Conservation (phyloP, 2,113 vertebrate genomes). For the Zeus faber region DNA sequence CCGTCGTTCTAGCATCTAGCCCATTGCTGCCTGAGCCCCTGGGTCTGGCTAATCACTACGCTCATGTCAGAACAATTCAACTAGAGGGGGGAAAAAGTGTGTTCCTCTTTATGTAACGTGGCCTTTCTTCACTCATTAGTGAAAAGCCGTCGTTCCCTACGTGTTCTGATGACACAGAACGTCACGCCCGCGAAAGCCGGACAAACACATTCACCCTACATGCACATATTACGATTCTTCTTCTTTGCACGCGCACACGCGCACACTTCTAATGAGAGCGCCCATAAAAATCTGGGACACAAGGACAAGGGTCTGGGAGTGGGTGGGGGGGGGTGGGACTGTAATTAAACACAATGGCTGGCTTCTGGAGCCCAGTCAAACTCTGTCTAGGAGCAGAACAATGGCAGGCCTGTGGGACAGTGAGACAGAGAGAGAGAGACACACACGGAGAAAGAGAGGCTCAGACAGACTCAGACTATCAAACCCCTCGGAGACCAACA, state of each 20-base stretch:
- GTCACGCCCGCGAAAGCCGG: slow-evolving; percentile 25
- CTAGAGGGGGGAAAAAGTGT: too few relatives aligned
- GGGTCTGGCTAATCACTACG: too few relatives aligned
- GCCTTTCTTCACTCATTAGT: too few relatives aligned
- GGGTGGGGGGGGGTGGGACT: slow-evolving; percentile 61
- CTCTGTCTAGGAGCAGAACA: slow-evolving; percentile 63
- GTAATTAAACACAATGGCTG: slow-evolving; percentile 77
- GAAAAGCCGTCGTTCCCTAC: too few relatives aligned
- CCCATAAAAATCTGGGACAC: slow-evolving; percentile 73
- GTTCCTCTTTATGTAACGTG: too few relatives aligned
- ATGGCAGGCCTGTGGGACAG: slow-evolving; percentile 65
- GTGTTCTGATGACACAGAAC: background rate
- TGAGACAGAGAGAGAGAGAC: slow-evolving; percentile 10
- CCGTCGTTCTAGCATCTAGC: too few relatives aligned
- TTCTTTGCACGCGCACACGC: slow-evolving; percentile 25
- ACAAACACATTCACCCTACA: slow-evolving; percentile 22
- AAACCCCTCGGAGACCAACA: too few relatives aligned
- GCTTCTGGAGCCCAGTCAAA: slow-evolving; percentile 66
- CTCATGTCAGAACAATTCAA: too few relatives aligned
- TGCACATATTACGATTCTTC: too few relatives aligned
- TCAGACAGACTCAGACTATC: slow-evolving; percentile 38
- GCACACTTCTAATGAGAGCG: slow-evolving; percentile 67
- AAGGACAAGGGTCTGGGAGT: slow-evolving; percentile 66
- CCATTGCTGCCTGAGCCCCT: too few relatives aligned
- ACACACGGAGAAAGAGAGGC: slow-evolving; percentile 28